phyloP scores from a whole-genome alignment of 2,888 invertebrate genomes.

The Ligdia adustata region DNA sequence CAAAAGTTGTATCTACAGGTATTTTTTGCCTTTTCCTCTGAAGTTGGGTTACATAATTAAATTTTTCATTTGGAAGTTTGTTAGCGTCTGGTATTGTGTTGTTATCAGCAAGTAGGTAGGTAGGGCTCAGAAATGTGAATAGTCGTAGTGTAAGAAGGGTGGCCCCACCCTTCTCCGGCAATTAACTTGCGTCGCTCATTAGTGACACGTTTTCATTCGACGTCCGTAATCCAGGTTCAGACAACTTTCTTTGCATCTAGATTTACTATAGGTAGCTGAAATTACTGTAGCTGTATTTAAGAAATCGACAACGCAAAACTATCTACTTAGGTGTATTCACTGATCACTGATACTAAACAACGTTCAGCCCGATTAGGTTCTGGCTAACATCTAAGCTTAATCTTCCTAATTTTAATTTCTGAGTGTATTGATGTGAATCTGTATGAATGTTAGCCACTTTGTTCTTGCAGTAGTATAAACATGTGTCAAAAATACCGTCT shows the following conservation, averaged over 20 bases:
- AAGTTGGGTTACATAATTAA: constrained; percentile 32
- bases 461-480: too few species aligned
- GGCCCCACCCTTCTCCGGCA: constrained; percentile 57
- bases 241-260: constrained; percentile 65
- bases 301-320: too few species aligned
- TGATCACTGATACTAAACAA: too few species aligned
- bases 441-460: too few species aligned
- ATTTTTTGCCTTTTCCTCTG: constrained; percentile 18
- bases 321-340: too few species aligned
- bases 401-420: too few species aligned
- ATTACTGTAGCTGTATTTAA: too few species aligned
- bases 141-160: constrained; percentile 48
- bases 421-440: too few species aligned
- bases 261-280: constrained; percentile 66
- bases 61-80: constrained; percentile 46
- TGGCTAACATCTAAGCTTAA: too few species aligned
- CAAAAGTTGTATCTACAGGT: constrained; percentile 11
- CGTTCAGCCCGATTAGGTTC: too few species aligned
- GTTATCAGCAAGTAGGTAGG: constrained; percentile 67
- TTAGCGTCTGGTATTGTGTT: constrained; percentile 53
- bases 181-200: constrained; percentile 77
- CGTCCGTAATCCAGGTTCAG: constrained; percentile 62
- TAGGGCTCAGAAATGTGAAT: constrained; percentile 42
- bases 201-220: constrained; percentile 75
- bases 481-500: too few species aligned